Conservation (phyloP, 1,140 invertebrate genomes). For the Heliothis virescens region DNA sequence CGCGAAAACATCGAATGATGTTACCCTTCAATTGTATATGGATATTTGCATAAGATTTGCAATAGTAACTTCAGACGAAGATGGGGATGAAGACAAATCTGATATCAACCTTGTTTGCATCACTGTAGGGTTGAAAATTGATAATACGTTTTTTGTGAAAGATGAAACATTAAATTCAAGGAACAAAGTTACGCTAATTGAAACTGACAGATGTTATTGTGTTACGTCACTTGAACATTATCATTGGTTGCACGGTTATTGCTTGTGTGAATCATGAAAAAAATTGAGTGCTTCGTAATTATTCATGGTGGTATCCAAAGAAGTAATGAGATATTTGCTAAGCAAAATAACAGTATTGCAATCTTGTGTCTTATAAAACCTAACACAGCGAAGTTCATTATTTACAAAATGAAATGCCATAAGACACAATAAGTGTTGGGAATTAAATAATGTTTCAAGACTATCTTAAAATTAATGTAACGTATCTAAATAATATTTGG, state of each 20-base stretch:
- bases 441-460: neutral
- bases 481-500: neutral
- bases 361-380: neutral
- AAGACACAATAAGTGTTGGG: neutral
- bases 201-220: slow-evolving; percentile 64
- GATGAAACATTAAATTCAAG: slow-evolving; percentile 59
- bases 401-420: too few relatives aligned
- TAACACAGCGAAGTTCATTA: neutral
- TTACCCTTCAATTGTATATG: slow-evolving; percentile 19
- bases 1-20: slow-evolving; percentile 20
- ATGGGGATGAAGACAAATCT: neutral
- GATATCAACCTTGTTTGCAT: neutral
- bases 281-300: neutral
- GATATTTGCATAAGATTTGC: slow-evolving; percentile 44
- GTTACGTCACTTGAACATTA: slow-evolving; percentile 27
- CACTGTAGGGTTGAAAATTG: slow-evolving; percentile 26
- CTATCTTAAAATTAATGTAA: neutral
- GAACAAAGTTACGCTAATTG: slow-evolving; percentile 64
- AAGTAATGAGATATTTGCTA: too few relatives aligned
- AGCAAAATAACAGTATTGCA: too few relatives aligned
- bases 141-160: neutral
- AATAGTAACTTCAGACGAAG: neutral
- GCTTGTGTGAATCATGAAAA: slow-evolving; percentile 14
- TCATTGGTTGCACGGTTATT: slow-evolving; percentile 27
- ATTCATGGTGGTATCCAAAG: too few relatives aligned